Evolutionary conservation across 2,888 invertebrate species (phyloP), one percentile per base, ranked within the genome.

Genomic region (Petrolisthes cinctipes): DNA sequence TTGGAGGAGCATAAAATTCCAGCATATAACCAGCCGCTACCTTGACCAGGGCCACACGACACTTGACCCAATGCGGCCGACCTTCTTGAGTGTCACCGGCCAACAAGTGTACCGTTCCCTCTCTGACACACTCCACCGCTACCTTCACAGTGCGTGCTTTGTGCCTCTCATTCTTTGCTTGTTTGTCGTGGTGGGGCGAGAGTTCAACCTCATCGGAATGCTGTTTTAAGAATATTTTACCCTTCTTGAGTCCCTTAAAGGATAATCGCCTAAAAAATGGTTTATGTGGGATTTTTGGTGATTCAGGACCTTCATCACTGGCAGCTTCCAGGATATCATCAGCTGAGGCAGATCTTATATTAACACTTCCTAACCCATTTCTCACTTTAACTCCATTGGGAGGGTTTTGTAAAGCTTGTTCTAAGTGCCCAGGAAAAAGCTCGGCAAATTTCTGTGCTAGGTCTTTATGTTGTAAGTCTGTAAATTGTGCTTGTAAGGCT

Each of bases 21-120:
- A 99, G 93, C 95, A 97, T 97, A 92, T 97, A 98, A 73, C 98
- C 98, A 86, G 97, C 98, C 53, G 96, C 97, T 53, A 98, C 97
- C 93, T 97, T 97, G 9, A 98, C 96, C 86, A 99, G 94, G 0
- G 97, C 97, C 91, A 99, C 93, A 91, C 97, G 95, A 92, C 98
- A 98, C 93, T 96, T 96, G 92, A 98, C 98, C 98, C 98, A 99
- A 93, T 97, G 97, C 89, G 96, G 96, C 56, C 97, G 96, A 20
- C 95, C 95, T 93, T 98, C 98, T 86, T 97, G 93, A 92, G 97
- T 97, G 92, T 98, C 98, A 0, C 97, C 97, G 88, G 97, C 96
- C 91, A 98, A 94, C 93, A 97, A 97, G 94, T 97, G 97, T 9
- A 98, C 98, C 91, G 96, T 95, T 11, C 98, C 98, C 92, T 99